Conservation (phyloP, 2,113 vertebrate species). For the Carlito syrichta region DNA sequence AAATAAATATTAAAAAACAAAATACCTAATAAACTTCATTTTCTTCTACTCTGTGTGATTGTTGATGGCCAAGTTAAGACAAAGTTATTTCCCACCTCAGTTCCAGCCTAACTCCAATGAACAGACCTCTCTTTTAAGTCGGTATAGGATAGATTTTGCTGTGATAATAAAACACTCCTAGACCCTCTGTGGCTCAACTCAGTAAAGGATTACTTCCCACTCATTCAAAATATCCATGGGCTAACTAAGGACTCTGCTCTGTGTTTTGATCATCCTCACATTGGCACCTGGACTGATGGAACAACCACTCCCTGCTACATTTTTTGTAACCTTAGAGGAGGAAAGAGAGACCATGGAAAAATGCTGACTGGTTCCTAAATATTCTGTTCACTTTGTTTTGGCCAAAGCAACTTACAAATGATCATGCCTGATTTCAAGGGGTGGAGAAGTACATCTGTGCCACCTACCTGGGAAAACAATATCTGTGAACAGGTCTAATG, state of each 20-base stretch:
- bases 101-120: background rate
- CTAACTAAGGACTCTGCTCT: background rate
- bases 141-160: background rate
- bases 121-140: background rate
- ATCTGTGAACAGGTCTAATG: background rate
- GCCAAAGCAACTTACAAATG: background rate
- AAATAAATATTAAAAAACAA: no score
- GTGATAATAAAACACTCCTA: background rate
- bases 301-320: background rate
- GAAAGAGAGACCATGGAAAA: background rate
- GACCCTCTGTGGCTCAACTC: background rate
- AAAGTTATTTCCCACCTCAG: background rate
- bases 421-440: background rate
- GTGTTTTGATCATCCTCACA: background rate
- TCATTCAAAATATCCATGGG: background rate
- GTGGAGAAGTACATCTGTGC: fast-evolving
- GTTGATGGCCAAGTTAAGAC: background rate
- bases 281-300: background rate
- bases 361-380: fast-evolving
- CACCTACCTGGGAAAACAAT: no score
- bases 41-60: background rate
- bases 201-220: background rate
- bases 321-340: background rate
- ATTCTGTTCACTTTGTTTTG: background rate
- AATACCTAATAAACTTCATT: background rate